phyloP scores from a whole-genome alignment of 1,140 invertebrate species.

The Cherax destructor region DNA sequence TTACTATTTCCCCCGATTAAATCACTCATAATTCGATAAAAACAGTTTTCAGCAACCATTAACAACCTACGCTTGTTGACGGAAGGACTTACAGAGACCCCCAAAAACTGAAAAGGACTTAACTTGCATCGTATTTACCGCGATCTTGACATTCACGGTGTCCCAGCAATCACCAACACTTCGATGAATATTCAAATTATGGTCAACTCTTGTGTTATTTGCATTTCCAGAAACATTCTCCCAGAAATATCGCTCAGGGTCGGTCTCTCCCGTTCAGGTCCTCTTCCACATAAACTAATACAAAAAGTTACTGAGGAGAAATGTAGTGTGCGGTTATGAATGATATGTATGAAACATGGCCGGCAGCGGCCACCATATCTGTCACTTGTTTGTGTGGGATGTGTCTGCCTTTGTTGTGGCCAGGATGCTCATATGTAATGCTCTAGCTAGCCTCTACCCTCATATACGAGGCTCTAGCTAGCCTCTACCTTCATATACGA shows the following conservation, averaged over 20 bases:
- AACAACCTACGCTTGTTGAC: background rate
- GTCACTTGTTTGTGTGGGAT: background rate
- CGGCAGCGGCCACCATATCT: background rate
- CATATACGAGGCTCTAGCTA: background rate
- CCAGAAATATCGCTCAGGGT: constrained; percentile 29
- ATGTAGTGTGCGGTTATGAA: background rate
- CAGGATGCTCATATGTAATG: background rate
- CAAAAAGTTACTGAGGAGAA: background rate
- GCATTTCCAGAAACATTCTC: constrained; percentile 42
- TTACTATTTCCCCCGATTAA: constrained; percentile 25
- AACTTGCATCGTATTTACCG: constrained; percentile 28
- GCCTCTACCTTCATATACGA: background rate
- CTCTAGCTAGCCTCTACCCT: background rate
- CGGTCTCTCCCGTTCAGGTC: too few relatives aligned
- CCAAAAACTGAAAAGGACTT: constrained; percentile 14
- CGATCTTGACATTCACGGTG: constrained; percentile 34
- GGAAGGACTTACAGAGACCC: background rate
- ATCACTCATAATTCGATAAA: constrained; percentile 34
- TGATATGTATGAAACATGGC: background rate
- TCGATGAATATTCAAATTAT: constrained; percentile 56
- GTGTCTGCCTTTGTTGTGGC: background rate
- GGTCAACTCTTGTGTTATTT: constrained; percentile 50
- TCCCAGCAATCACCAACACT: constrained; percentile 38
- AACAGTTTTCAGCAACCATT: background rate
- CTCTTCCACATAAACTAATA: background rate